phyloP scores from a whole-genome alignment of 1,140 invertebrate genomes.

The Littorina saxatilis region DNA sequence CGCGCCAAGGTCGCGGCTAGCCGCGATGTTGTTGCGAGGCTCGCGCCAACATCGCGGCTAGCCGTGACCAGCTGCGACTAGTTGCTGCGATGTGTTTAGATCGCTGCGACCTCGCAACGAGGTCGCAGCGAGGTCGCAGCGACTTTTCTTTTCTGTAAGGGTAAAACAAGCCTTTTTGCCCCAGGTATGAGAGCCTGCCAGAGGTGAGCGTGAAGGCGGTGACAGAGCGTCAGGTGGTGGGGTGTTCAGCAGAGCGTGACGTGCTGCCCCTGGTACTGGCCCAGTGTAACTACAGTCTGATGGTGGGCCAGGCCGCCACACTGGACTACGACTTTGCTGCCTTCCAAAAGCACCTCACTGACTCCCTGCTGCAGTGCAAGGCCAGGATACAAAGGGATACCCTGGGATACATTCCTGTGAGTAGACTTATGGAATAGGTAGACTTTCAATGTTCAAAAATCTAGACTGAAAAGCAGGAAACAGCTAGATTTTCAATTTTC shows the following conservation, averaged over 20 bases:
- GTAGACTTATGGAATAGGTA: neutral
- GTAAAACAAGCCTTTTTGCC: no score
- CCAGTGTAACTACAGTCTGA: conserved; percentile 36
- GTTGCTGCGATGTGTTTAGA: no score
- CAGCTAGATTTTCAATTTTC: no score
- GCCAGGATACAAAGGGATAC: neutral
- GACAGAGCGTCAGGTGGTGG: conserved; percentile 55
- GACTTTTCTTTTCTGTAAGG: no score
- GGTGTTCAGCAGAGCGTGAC: conserved; percentile 62
- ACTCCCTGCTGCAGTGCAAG: conserved; percentile 21
- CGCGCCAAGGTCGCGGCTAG: no score
- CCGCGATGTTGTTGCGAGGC: no score
- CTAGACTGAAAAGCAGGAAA: neutral
- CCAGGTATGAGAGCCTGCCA: conserved; percentile 35
- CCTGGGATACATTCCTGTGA: neutral
- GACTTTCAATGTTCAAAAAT: neutral
- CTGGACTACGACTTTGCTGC: conserved; percentile 35
- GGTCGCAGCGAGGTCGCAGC: no score
- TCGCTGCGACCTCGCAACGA: no score
- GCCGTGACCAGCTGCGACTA: no score
- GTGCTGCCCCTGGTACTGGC: conserved; percentile 54
- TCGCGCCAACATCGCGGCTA: no score
- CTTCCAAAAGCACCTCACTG: conserved; percentile 24
- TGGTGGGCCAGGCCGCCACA: conserved; percentile 19
- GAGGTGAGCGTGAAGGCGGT: conserved; percentile 41